phyloP scores from a whole-genome alignment of 2,888 invertebrate species.

The Hirtodrosophila histrioides region DNA sequence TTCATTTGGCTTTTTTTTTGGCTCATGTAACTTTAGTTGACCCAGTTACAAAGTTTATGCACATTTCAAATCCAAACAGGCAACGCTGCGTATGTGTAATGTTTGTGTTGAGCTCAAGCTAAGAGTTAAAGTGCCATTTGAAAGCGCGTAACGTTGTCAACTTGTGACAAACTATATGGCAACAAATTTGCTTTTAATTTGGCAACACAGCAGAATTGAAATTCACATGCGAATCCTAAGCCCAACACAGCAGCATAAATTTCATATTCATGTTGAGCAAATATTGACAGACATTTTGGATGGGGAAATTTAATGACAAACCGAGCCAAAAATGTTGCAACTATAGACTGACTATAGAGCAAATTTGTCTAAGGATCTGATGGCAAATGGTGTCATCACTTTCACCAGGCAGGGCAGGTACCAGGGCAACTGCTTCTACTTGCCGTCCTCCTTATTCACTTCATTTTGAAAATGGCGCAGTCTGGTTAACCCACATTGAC shows the following conservation, averaged over 20 bases:
- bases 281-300: constrained; percentile 25
- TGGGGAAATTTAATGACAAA: constrained; percentile 38
- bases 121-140: constrained; percentile 45
- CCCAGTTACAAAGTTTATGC: constrained; percentile 59
- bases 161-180: constrained; percentile 25
- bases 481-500: constrained; percentile 75
- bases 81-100: constrained; percentile 73
- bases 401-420: constrained; percentile 41
- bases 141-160: constrained; percentile 10
- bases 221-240: constrained; percentile 15
- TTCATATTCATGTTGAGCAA: constrained; percentile 46
- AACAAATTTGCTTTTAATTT: constrained; percentile 73
- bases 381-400: constrained; percentile 67
- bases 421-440: background rate
- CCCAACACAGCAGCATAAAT: constrained; percentile 21
- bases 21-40: constrained; percentile 48
- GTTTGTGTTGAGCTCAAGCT: constrained; percentile 42
- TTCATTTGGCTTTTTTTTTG: background rate
- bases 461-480: constrained; percentile 61
- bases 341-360: constrained; percentile 8
- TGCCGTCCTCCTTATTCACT: constrained; percentile 20
- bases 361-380: constrained; percentile 47
- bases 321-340: constrained; percentile 52
- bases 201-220: constrained; percentile 27
- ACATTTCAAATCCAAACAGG: constrained; percentile 54